phyloP scores from a whole-genome alignment of 1,140 invertebrate species.

The Centruroides vittatus region DNA sequence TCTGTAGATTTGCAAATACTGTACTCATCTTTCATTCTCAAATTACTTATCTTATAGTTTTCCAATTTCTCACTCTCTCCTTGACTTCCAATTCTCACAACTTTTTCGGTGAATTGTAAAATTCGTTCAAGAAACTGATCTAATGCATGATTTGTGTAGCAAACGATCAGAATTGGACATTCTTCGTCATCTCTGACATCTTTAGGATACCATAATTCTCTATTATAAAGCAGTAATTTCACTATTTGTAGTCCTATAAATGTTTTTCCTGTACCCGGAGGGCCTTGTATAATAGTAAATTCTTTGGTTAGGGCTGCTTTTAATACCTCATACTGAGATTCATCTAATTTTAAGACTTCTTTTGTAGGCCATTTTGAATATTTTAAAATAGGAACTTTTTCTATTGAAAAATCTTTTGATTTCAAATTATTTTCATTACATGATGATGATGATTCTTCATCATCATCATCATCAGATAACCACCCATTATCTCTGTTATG shows the following conservation, averaged over 20 bases:
- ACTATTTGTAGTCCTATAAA: slow-evolving; percentile 40
- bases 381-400: too few relatives aligned
- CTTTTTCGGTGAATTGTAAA: slow-evolving; percentile 25
- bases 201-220: slow-evolving; percentile 17
- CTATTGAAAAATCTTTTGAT: too few relatives aligned
- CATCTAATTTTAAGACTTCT: slow-evolving; percentile 26
- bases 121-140: slow-evolving; percentile 74
- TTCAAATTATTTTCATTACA: not conserved
- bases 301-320: slow-evolving; percentile 32
- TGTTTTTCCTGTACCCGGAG: slow-evolving; percentile 67
- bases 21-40: not conserved
- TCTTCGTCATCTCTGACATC: not conserved
- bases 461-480: not conserved
- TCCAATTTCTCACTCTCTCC: slow-evolving; percentile 11
- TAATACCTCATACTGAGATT: slow-evolving; percentile 33
- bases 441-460: not conserved
- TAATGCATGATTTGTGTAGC: slow-evolving; percentile 75
- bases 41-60: slow-evolving; percentile 9
- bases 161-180: slow-evolving; percentile 57
- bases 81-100: slow-evolving; percentile 60
- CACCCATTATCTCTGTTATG: too few relatives aligned
- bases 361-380: slow-evolving; percentile 11
- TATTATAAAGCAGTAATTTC: slow-evolving; percentile 28
- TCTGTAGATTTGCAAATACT: too few relatives aligned
- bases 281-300: slow-evolving; percentile 53